These are phyloP conservation scores for Drosophila nebulosa DNA, from an alignment of 1,140 invertebrate species.

Conservation along the genomic window DNA sequence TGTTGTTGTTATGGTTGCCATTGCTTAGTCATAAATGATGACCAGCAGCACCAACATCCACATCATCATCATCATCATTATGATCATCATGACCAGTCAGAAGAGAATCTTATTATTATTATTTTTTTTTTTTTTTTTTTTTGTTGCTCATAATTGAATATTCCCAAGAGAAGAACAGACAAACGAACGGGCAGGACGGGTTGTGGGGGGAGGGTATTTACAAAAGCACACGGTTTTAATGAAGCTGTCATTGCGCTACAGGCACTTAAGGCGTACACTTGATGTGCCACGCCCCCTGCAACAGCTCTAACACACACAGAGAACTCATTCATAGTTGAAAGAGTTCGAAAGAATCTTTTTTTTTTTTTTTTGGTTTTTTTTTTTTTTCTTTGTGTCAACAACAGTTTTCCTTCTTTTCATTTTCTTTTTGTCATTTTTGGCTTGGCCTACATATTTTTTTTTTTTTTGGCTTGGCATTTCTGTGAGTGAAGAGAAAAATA, in stretches of 20 bases:
- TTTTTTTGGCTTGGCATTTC: conserved; percentile 48
- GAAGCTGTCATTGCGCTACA: conserved; percentile 60
- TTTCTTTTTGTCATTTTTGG: conserved; percentile 22
- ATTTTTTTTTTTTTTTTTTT: conserved; percentile 10
- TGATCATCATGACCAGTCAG: conserved; percentile 9
- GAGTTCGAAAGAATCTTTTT: conserved; percentile 7
- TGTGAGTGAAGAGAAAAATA: conserved; percentile 66
- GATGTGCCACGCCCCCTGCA: conserved; percentile 35
- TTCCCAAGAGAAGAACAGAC: neutral
- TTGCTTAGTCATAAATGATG: conserved; percentile 27
- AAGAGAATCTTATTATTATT: conserved; percentile 6
- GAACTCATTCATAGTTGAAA: conserved; percentile 51
- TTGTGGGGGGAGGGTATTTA: conserved; percentile 24
- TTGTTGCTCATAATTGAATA: conserved; percentile 37
- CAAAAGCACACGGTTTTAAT: conserved; percentile 52
- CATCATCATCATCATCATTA: conserved; percentile 3
- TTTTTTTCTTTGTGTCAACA: no score
- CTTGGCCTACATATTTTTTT: conserved; percentile 68
- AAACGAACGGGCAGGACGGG: no score
- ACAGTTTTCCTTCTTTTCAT: conserved; percentile 35
- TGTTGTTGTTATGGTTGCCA: neutral
- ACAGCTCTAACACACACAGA: neutral
- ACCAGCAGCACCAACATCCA: conserved; percentile 15
- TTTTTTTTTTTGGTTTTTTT: no score
- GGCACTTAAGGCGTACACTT: conserved; percentile 64